phyloP scores from a whole-genome alignment of 2,888 invertebrate genomes.

The Tethea ocularis region DNA sequence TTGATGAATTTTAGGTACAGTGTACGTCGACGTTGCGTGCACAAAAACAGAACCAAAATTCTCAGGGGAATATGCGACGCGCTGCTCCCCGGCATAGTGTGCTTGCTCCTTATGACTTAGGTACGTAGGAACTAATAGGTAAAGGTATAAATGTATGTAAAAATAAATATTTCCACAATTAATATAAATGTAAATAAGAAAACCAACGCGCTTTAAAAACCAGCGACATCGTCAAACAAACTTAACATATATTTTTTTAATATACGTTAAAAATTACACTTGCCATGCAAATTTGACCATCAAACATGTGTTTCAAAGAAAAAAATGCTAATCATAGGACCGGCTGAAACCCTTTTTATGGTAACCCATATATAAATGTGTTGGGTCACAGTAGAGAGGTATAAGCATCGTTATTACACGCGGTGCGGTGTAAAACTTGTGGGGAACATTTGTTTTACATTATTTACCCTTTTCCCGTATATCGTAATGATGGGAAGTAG shows the following conservation, averaged over 20 bases:
- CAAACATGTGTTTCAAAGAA: conserved; percentile 8
- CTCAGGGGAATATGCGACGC: too few relatives aligned
- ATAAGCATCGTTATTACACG: conserved; percentile 46
- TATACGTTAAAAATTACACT: conserved; percentile 1
- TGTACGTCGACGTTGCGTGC: too few relatives aligned
- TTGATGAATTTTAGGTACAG: too few relatives aligned
- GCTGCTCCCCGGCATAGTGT: too few relatives aligned
- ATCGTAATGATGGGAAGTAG: not conserved
- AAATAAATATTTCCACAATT: not conserved
- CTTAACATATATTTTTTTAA: conserved; percentile 1
- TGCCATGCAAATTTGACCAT: conserved; percentile 9
- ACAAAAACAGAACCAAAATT: too few relatives aligned
- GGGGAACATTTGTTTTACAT: conserved; percentile 29
- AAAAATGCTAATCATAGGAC: conserved; percentile 10
- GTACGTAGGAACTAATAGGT: too few relatives aligned
- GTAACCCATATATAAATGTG: conserved; percentile 6
- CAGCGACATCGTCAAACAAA: conserved; percentile 2
- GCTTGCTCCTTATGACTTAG: too few relatives aligned
- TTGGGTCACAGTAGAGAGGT: conserved; percentile 7
- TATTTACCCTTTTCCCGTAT: conserved; percentile 4
- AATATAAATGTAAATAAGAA: not conserved
- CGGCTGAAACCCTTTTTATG: conserved; percentile 4
- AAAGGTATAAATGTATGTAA: too few relatives aligned
- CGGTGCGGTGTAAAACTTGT: conserved; percentile 31
- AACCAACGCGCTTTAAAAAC: not conserved